Percentiles rank a stretch among this genome's conserved stretches.
phyloP scores from a whole-genome alignment of 2,113 vertebrate genomes.

The Lota lota region DNA sequence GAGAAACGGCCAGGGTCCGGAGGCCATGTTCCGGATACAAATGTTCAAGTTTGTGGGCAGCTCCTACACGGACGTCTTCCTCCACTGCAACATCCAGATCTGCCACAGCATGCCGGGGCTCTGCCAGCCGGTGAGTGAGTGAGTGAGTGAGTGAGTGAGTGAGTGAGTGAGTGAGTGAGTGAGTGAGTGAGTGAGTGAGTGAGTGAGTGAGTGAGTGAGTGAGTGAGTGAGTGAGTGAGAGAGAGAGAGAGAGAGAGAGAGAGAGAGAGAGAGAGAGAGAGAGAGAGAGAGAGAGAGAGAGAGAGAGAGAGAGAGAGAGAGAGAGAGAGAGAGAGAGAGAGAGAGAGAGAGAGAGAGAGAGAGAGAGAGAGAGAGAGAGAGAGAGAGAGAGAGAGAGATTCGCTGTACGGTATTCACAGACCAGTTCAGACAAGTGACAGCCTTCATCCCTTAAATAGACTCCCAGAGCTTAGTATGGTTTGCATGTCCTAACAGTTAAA shows the following conservation, averaged over 20 bases:
- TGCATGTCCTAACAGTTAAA: not conserved
- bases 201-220: no score
- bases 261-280: no score
- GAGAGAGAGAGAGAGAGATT: constrained; percentile 8
- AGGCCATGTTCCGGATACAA: constrained; percentile 74
- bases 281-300: no score
- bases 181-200: no score
- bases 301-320: no score
- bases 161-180: no score
- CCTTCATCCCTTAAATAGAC: constrained; percentile 44
- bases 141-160: not conserved
- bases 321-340: no score
- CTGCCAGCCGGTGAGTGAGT: constrained; percentile 66
- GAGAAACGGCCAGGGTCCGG: constrained; percentile 66
- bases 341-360: no score
- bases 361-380: no score
- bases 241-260: no score
- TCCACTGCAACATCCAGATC: constrained; percentile 76
- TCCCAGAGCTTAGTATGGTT: constrained; percentile 16
- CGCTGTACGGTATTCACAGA: constrained; percentile 23
- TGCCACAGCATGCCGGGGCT: constrained; percentile 62
- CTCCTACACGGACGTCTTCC: constrained; percentile 69
- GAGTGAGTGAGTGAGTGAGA: no score
- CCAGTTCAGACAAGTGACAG: constrained; percentile 41
- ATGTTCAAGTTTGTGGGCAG: constrained; percentile 76